Conservation (phyloP, 1,140 invertebrate genomes). For the Amphibalanus amphitrite region DNA sequence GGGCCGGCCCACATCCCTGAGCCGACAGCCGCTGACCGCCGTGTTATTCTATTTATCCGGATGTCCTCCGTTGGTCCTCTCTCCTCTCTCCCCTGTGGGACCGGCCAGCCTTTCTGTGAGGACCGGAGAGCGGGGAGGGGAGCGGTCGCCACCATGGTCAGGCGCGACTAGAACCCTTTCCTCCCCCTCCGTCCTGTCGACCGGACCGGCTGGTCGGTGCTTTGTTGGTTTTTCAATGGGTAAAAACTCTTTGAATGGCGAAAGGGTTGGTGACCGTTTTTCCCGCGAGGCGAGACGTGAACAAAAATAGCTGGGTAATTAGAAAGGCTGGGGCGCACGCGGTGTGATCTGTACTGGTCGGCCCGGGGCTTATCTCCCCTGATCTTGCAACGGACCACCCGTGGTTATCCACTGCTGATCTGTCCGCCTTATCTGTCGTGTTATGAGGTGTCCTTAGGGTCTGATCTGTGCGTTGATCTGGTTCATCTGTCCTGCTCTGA, state of each 20-base stretch:
- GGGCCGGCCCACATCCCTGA: not conserved
- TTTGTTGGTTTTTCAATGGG: slow-evolving; percentile 1
- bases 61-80: too few relatives aligned
- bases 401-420: too few relatives aligned
- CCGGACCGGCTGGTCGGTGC: too few relatives aligned
- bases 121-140: not conserved
- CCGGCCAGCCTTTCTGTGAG: not conserved
- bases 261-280: slow-evolving; percentile 1
- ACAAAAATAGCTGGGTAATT: not conserved
- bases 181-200: too few relatives aligned
- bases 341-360: too few relatives aligned
- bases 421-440: too few relatives aligned
- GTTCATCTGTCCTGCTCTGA: too few relatives aligned
- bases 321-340: not conserved
- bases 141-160: not conserved
- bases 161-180: not conserved
- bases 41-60: not conserved
- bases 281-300: not conserved
- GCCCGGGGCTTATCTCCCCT: too few relatives aligned
- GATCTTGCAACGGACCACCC: too few relatives aligned
- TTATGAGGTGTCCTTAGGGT: too few relatives aligned
- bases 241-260: not conserved
- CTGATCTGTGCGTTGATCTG: too few relatives aligned
- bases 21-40: not conserved
- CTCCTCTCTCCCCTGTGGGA: too few relatives aligned